phyloP scores from a whole-genome alignment of 2,113 vertebrate genomes.

The Athene noctua region DNA sequence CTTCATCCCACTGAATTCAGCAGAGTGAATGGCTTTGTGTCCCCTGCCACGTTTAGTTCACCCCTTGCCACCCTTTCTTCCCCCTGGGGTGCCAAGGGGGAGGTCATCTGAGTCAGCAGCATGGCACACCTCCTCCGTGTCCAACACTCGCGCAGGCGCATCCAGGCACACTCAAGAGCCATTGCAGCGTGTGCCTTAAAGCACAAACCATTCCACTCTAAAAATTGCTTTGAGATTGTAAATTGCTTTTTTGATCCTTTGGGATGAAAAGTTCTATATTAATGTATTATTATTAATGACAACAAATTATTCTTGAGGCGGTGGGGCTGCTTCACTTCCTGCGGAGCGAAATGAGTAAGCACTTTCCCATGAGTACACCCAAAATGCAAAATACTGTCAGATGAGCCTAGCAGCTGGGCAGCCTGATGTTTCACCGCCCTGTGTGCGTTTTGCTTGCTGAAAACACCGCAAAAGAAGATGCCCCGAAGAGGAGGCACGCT shows the following conservation, averaged over 20 bases:
- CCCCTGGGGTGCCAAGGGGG: not conserved
- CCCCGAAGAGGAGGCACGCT: not conserved
- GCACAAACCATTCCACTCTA: slow-evolving; percentile 2
- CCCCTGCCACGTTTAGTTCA: rapidly evolving
- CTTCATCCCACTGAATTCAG: not conserved
- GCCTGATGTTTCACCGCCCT: not conserved
- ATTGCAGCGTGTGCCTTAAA: not conserved
- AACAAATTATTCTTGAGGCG: slow-evolving; percentile 45
- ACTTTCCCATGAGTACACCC: not conserved
- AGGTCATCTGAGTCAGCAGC: not conserved
- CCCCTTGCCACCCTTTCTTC: not conserved
- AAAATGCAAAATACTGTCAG: not conserved
- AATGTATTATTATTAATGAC: slow-evolving; percentile 48
- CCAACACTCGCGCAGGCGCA: rapidly evolving
- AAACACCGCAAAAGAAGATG: not conserved
- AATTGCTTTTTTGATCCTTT: slow-evolving; percentile 59
- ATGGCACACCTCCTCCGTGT: not conserved
- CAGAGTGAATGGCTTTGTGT: not conserved
- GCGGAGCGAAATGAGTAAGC: not conserved
- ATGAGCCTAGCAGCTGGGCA: not conserved
- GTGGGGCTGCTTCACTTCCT: not conserved
- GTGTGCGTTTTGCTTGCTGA: not conserved
- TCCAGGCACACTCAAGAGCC: not conserved
- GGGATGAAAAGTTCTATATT: slow-evolving; percentile 47
- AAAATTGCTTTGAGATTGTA: slow-evolving; percentile 47